Conservation (phyloP, 2,113 vertebrate genomes). For the Stomatorhinus ivindoensis region DNA sequence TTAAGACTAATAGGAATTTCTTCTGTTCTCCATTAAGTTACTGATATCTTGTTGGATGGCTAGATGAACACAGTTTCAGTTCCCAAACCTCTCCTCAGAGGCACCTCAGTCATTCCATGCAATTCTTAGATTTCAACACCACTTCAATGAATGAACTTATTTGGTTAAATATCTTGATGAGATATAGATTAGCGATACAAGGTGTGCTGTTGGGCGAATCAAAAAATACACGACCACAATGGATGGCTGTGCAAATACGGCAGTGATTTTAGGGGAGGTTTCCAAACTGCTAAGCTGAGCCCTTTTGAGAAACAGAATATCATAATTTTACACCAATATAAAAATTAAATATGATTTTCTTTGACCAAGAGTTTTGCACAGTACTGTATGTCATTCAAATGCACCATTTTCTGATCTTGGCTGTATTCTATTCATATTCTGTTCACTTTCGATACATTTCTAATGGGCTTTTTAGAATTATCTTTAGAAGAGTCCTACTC, state of each 20-base stretch:
- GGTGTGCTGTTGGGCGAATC: not conserved
- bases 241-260: not conserved
- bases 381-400: not conserved
- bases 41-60: not conserved
- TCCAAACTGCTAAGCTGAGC: not conserved
- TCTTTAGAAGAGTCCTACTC: not conserved
- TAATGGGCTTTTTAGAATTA: not conserved
- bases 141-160: not conserved
- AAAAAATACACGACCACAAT: not conserved
- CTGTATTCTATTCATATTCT: not conserved
- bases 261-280: not conserved
- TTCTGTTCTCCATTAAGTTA: not conserved
- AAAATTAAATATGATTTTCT: not conserved
- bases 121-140: not conserved
- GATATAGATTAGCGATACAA: not conserved
- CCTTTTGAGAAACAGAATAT: not conserved
- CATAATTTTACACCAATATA: not conserved
- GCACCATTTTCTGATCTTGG: not conserved
- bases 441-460: not conserved
- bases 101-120: not conserved
- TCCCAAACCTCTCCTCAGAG: not conserved
- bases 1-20: not conserved
- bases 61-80: not conserved
- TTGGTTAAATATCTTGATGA: not conserved
- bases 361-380: not conserved